Percentiles rank a stretch among this genome's conserved stretches.
Evolutionary conservation across 2,113 vertebrate genomes (phyloP).

Genomic region (Rhombomys opimus): DNA sequence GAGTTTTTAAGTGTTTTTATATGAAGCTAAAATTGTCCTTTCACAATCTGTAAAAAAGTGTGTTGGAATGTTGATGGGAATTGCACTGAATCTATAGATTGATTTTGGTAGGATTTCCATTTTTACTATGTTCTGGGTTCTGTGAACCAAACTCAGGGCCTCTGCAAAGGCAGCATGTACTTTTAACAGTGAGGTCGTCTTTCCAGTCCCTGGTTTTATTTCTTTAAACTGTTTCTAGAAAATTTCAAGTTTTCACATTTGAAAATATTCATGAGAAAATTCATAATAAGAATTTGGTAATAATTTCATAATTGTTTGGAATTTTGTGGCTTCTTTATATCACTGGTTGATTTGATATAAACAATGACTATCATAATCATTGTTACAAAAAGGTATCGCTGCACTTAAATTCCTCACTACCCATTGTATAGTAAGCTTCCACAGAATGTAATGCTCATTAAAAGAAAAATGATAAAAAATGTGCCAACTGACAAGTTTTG

Average conservation of each 20-base stretch:
- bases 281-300: background rate
- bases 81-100: background rate
- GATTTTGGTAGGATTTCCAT: background rate
- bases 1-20: background rate
- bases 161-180: background rate
- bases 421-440: background rate
- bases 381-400: background rate
- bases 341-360: background rate
- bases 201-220: background rate
- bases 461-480: constrained; percentile 16
- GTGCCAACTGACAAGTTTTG: constrained; percentile 32
- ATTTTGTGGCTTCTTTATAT: background rate
- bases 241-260: background rate
- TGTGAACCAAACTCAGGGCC: background rate
- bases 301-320: constrained; percentile 18
- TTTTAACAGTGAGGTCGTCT: background rate
- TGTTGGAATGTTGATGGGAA: no score
- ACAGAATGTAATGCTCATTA: constrained; percentile 3
- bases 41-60: no score
- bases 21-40: background rate
- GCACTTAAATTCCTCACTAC: background rate
- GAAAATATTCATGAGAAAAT: constrained; percentile 1
- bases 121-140: background rate
- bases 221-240: background rate
- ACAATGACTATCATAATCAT: background rate